Percentiles rank a stretch among this genome's conserved stretches.
These are phyloP conservation scores for Leptinotarsa haldemani DNA, from an alignment of 2,888 invertebrate genomes.

Conservation along the genomic window DNA sequence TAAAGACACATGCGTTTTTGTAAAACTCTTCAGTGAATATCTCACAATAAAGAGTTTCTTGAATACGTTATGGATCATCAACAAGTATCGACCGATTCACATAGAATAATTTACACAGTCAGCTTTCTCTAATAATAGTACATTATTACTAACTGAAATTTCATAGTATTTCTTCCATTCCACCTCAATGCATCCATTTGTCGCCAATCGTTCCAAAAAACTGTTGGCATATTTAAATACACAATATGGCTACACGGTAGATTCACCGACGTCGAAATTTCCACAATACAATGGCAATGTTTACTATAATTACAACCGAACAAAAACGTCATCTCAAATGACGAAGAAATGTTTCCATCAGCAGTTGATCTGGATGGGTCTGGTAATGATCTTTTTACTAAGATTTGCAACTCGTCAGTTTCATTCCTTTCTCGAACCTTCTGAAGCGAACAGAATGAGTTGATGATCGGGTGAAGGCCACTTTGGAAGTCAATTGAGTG, in stretches of 20 bases:
- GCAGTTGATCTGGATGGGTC: neutral
- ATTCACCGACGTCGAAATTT: neutral
- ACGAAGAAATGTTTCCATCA: neutral
- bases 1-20: too few relatives aligned
- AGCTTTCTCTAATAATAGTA: too few relatives aligned
- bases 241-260: neutral
- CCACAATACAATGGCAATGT: neutral
- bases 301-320: neutral
- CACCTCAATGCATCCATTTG: too few relatives aligned
- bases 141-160: too few relatives aligned
- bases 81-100: too few relatives aligned
- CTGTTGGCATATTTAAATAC: neutral
- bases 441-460: neutral
- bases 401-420: neutral
- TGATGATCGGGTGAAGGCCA: too few relatives aligned
- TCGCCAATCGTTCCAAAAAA: neutral
- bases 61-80: too few relatives aligned
- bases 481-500: too few relatives aligned
- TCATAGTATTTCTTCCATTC: too few relatives aligned
- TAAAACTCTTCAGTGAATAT: too few relatives aligned
- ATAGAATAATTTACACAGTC: too few relatives aligned
- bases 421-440: neutral
- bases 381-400: neutral
- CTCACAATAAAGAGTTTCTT: too few relatives aligned
- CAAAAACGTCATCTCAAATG: neutral